Percentiles rank a stretch among this genome's conserved stretches.
phyloP scores from a whole-genome alignment of 2,113 vertebrate species.

The Sporophila hypoxantha region DNA sequence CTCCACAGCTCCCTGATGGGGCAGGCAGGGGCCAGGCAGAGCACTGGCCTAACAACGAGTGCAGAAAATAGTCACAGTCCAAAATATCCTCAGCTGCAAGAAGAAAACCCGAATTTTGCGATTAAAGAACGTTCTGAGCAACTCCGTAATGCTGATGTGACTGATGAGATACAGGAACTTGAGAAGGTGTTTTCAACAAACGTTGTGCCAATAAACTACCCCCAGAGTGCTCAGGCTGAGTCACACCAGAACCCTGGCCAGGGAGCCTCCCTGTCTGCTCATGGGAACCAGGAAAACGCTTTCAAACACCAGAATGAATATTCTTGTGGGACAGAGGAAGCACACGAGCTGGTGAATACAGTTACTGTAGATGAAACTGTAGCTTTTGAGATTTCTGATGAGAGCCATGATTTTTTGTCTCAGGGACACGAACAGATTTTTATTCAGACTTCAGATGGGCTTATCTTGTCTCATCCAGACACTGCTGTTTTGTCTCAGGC shows the following conservation, averaged over 20 bases:
- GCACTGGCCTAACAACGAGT: not conserved
- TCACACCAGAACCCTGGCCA: not conserved
- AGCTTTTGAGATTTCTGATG: slow-evolving; percentile 60
- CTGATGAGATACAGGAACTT: slow-evolving; percentile 50
- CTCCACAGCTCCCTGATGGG: not conserved
- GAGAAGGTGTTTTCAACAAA: slow-evolving; percentile 51
- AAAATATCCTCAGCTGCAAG: not conserved
- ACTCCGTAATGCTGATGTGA: not conserved
- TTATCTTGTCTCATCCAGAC: slow-evolving; percentile 70
- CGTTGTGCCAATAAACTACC: not conserved
- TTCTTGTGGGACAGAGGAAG: not conserved
- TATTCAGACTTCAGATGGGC: slow-evolving; percentile 74
- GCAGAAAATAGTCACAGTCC: not conserved
- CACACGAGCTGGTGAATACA: not conserved
- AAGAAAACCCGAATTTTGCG: not conserved
- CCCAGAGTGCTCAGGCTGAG: not conserved
- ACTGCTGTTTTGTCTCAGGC: slow-evolving; percentile 59
- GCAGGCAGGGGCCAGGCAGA: not conserved
- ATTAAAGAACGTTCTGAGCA: slow-evolving; percentile 3
- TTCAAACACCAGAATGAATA: not conserved
- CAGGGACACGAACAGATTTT: slow-evolving; percentile 68
- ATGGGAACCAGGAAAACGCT: not conserved
- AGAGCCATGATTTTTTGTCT: slow-evolving; percentile 56
- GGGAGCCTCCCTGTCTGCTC: not conserved
- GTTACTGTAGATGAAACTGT: slow-evolving; percentile 26